Conservation (phyloP, 2,113 vertebrate species). For the Ochotona curzoniae region DNA sequence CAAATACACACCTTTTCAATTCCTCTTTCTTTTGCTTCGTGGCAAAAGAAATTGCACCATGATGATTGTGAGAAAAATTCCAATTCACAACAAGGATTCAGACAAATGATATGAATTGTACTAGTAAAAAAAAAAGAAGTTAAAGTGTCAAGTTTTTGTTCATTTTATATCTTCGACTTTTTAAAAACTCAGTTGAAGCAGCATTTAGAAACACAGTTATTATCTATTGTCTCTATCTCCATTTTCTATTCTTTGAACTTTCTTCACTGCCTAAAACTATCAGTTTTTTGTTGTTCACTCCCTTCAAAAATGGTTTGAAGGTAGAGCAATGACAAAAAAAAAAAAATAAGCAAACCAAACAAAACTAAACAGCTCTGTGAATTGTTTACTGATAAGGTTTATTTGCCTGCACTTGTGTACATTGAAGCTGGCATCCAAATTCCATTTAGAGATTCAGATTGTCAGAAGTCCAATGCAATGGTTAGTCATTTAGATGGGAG, state of each 20-base stretch:
- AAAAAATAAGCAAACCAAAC: neutral
- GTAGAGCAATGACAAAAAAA: neutral
- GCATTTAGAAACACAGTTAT: neutral
- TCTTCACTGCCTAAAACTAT: neutral
- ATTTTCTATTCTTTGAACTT: neutral
- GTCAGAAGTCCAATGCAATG: neutral
- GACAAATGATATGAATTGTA: neutral
- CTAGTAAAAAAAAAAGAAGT: neutral
- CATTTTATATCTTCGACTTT: neutral
- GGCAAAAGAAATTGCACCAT: neutral
- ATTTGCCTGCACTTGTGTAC: neutral
- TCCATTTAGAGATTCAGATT: neutral
- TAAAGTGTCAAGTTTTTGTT: neutral
- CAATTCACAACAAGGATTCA: neutral
- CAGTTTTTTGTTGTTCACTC: too few relatives aligned
- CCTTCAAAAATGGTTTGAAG: neutral
- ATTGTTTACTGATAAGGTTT: neutral
- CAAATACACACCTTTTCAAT: constrained; percentile 56
- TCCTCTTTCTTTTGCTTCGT: constrained; percentile 61
- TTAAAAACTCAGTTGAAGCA: neutral
- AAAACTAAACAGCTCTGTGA: neutral
- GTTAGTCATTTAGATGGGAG: neutral
- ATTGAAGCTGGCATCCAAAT: neutral
- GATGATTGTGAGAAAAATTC: neutral
- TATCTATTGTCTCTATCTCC: neutral